Evolutionary conservation across 2,888 invertebrate species (phyloP), one percentile per base, ranked within the genome.

Genomic region (Amphipyra berbera): DNA sequence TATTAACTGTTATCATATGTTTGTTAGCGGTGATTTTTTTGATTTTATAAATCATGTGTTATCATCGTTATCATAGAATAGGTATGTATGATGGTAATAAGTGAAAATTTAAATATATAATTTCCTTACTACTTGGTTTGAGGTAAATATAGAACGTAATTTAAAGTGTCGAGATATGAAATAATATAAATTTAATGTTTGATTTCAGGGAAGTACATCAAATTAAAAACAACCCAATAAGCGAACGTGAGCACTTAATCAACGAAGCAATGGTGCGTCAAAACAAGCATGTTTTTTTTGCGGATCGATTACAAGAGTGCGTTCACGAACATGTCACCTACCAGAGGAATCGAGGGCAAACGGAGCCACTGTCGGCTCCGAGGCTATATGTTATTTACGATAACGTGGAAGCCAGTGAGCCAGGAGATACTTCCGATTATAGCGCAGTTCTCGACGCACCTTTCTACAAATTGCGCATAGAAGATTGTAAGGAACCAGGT

Each of bases 351-450:
- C 81, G 83, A 14, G 87, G 89, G 8, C 85, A 87, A 27, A 64
- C 88, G 0, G 96, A 97, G 82, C 95, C 96, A 0, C 84, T 97
- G 14, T 95, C 96, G 41, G 93, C 96, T 0, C 96, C 96, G 42
- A 94, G 97, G 44, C 95, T 97, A 50, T 97, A 95, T 79, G 95
- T 97, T 33, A 95, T 97, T 8, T 96, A 97, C 76, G 97, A 97
- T 78, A 97, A 97, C 64, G 95, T 97, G 37, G 97, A 97, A 79
- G 96, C 97, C 9, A 95, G 96, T 41, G 96, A 97, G 55, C 95
- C 96, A 0, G 95, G 95, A 42, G 96, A 96, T 73, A 95, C 95
- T 0, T 92, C 95, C 8, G 95, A 95, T 70, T 96, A 96, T 73
- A 96, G 96, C 76, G 95, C 94, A 7, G 93, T 96, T 53, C 93